Base-by-base conservation (phyloP, 2,888 invertebrate genomes). In the Lasius platythorax region DNA sequence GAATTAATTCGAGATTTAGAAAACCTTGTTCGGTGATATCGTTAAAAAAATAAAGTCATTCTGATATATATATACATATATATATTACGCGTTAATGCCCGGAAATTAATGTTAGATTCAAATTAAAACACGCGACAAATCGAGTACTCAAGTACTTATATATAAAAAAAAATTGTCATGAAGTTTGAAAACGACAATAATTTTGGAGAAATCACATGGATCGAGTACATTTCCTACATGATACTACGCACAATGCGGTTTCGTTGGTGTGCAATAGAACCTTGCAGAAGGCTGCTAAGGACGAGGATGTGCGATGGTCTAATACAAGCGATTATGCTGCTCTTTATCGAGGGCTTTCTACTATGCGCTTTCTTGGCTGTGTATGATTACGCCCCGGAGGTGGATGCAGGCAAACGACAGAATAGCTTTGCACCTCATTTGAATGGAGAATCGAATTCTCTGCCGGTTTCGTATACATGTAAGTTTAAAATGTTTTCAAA, bases 381-480 rank as follows among this genome's bases (percentile, higher is more conserved):
- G 87, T 95, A 95, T 83, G 93, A 93, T 87, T 96, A 96, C 90
- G 94, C 94, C 76, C 90, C 93, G 30, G 93, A 95, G 83, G 96
- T 95, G 28, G 94, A 95, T 87, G 95, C 95, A 9, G 91, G 93
- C 86, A 92, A 95, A 89, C 87, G 87, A 50, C 91, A 94, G 86
- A 95, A 96, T 91, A 95, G 95, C 78, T 84, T 94, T 84, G 92
- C 91, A 82, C 90, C 90, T 88, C 88, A 93, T 92, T 92, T 93
- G 87, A 94, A 93, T 92, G 94, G 93, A 91, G 92, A 92, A 87
- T 87, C 89, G 73, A 92, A 83, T 85, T 88, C 85, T 73, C 87
- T 92, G 86, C 92, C 94, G 73, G 88, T 90, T 89, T 90, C 91
- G 89, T 93, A 93, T 87, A 92, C 92, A 84, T 89, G 93, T 94